A percentile compares a stretch with the other conserved stretches of the same genome.
These are phyloP conservation scores for Gasterosteus aculeatus DNA, from an alignment of 2,113 vertebrate species.

Conservation along the genomic window DNA sequence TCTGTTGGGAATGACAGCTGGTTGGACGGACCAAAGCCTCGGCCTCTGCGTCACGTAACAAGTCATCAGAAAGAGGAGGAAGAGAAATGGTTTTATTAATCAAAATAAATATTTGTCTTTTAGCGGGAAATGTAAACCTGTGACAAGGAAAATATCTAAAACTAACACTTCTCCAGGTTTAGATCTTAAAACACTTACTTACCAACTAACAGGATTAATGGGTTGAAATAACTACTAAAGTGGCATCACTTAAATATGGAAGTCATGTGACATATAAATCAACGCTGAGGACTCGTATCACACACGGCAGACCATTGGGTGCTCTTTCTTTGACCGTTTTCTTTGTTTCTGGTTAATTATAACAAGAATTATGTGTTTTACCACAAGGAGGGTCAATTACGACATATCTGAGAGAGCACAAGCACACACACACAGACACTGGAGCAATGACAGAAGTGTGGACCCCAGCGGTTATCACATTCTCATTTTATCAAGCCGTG, in stretches of 20 bases:
- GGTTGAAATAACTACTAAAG: too few relatives aligned
- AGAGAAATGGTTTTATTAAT: not conserved
- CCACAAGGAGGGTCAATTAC: slow-evolving; percentile 33
- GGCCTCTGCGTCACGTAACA: slow-evolving; percentile 23
- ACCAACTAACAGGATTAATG: too few relatives aligned
- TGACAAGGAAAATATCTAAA: not conserved
- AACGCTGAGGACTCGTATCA: too few relatives aligned
- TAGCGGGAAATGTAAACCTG: not conserved
- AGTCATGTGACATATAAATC: too few relatives aligned
- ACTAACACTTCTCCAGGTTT: too few relatives aligned
- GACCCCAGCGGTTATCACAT: slow-evolving; percentile 67
- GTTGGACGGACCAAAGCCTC: slow-evolving; percentile 22
- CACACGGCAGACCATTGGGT: not conserved
- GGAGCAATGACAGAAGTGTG: slow-evolving; percentile 34
- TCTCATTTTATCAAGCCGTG: slow-evolving; percentile 65
- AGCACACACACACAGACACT: not conserved
- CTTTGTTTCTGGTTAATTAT: not conserved
- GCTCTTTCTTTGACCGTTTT: not conserved
- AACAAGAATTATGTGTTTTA: slow-evolving; percentile 27
- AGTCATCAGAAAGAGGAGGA: slow-evolving; percentile 30
- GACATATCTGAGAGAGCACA: slow-evolving; percentile 27
- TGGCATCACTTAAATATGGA: too few relatives aligned
- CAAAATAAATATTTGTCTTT: not conserved
- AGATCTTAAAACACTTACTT: too few relatives aligned
- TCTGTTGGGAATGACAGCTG: slow-evolving; percentile 54